These are phyloP conservation scores for Hepsetus odoe DNA, from an alignment of 2,113 vertebrate species.

Conservation along the genomic window DNA sequence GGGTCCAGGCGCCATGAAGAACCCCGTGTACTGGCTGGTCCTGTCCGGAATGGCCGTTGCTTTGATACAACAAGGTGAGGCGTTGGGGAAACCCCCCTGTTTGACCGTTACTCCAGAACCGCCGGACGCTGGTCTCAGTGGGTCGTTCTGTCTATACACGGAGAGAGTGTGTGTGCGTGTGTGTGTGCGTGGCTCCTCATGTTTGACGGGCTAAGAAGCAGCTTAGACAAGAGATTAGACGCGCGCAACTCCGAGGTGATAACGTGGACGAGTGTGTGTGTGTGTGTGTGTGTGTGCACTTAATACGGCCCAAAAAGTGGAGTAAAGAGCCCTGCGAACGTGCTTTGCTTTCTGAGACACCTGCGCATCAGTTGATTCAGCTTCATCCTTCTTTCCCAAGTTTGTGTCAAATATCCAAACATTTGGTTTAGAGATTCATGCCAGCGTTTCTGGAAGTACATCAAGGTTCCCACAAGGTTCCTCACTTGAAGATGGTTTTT, in stretches of 20 bases:
- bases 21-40: slow-evolving; percentile 75
- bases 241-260: slow-evolving; percentile 54
- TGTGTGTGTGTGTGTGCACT: slow-evolving; percentile 7
- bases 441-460: no score
- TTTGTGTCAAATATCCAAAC: no score
- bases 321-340: no score
- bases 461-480: no score
- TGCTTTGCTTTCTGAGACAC: no score
- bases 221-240: slow-evolving; percentile 63
- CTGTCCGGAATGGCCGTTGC: slow-evolving; percentile 73
- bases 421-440: no score
- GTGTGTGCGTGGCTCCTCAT: neutral
- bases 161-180: no score
- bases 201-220: slow-evolving; percentile 49
- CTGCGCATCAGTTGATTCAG: no score
- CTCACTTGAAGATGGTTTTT: no score
- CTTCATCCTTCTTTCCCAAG: no score
- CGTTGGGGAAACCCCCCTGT: neutral
- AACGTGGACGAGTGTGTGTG: slow-evolving; percentile 40
- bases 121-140: neutral
- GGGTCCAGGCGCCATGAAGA: slow-evolving; percentile 66
- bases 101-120: slow-evolving; percentile 5
- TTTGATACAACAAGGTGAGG: slow-evolving; percentile 78
- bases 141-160: no score
- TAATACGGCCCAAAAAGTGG: no score